Evolutionary conservation across 2,888 invertebrate species (phyloP).

Genomic region (Pseudoips prasinana): DNA sequence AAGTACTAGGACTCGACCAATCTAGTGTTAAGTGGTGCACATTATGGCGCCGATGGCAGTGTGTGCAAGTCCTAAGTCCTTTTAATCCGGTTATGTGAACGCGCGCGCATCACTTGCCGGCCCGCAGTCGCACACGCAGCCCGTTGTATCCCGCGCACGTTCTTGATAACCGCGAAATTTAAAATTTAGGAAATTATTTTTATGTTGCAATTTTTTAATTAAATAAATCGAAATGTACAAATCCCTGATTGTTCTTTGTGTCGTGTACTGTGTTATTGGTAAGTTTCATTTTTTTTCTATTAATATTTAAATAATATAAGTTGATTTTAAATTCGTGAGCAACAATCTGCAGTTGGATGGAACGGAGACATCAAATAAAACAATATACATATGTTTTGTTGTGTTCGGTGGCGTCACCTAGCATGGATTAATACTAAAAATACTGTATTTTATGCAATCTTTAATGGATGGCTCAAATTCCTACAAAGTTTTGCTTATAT

Average conservation of each 20-base stretch:
- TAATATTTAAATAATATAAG: not conserved
- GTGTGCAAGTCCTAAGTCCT: conserved; percentile 47
- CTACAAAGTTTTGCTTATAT: no score
- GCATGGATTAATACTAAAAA: no score
- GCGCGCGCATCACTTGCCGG: conserved; percentile 65
- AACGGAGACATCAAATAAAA: no score
- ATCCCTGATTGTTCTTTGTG: conserved; percentile 59
- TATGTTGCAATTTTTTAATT: conserved; percentile 24
- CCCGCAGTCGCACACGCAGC: conserved; percentile 54
- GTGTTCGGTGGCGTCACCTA: no score
- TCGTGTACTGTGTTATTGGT: conserved; percentile 66
- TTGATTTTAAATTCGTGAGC: conserved; percentile 3
- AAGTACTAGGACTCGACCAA: conserved; percentile 3
- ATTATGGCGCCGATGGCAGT: conserved; percentile 34
- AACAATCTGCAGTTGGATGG: no score
- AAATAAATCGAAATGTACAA: conserved; percentile 57
- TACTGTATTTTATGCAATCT: no score
- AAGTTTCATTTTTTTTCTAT: conserved; percentile 41
- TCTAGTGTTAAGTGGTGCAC: conserved; percentile 20
- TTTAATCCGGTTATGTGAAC: conserved; percentile 65
- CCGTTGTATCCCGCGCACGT: conserved; percentile 33
- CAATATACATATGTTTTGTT: no score
- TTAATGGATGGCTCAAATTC: no score
- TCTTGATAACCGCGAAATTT: conserved; percentile 31
- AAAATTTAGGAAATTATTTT: conserved; percentile 14